phyloP scores from a whole-genome alignment of 92 coral and sea anemone genomes.

The Zoanthus gigantus region DNA sequence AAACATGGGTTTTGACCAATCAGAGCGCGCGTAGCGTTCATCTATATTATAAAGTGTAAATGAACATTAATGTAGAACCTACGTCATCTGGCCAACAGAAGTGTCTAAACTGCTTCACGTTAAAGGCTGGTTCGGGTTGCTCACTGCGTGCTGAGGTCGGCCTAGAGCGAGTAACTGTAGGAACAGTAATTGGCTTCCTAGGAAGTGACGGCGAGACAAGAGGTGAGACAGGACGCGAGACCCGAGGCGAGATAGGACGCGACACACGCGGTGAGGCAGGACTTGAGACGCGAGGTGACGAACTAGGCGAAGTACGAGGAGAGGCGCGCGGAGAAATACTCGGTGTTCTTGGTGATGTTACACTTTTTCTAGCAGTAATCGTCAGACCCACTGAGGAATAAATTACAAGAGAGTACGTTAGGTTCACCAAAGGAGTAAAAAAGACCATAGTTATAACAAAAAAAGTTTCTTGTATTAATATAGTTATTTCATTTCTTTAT shows the following conservation, averaged over 20 bases:
- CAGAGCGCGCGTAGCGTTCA: too few relatives aligned
- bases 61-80: neutral
- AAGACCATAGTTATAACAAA: too few relatives aligned
- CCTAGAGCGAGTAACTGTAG: conserved; percentile 83
- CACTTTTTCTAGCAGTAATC: neutral
- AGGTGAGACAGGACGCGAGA: conserved; percentile 52
- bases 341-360: conserved; percentile 70
- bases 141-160: conserved; percentile 86
- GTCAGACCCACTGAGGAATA: neutral
- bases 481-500: too few relatives aligned
- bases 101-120: conserved; percentile 89
- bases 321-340: conserved; percentile 57
- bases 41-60: neutral
- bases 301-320: conserved; percentile 47
- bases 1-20: too few relatives aligned
- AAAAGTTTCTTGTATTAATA: neutral
- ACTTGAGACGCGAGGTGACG: too few relatives aligned
- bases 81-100: conserved; percentile 97
- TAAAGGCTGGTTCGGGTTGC: conserved; percentile 53
- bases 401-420: neutral
- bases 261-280: conserved; percentile 48
- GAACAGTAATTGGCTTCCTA: conserved; percentile 77
- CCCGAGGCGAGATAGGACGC: conserved; percentile 25
- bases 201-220: conserved; percentile 60
- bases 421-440: neutral